These are phyloP conservation scores for Hycleus cichorii DNA, from an alignment of 1,140 invertebrate genomes.

Conservation along the genomic window DNA sequence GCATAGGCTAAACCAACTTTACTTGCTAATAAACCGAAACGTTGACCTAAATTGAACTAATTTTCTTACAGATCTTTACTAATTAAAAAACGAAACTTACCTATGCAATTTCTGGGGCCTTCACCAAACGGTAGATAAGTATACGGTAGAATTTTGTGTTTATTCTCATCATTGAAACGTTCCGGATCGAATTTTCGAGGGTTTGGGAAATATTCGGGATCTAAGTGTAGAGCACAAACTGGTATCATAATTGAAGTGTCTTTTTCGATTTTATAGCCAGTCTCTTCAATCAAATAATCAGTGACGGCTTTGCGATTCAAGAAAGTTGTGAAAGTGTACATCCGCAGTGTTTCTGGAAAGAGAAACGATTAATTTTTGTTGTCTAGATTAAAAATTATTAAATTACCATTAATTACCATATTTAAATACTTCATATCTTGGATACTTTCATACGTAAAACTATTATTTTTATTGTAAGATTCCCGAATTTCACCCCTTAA, in stretches of 20 bases:
- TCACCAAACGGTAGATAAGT: constrained; percentile 52
- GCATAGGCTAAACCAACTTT: too few relatives aligned
- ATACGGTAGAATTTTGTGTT: constrained; percentile 40
- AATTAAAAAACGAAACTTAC: constrained; percentile 29
- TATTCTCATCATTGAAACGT: constrained; percentile 31
- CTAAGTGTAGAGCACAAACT: constrained; percentile 36
- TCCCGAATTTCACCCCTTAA: constrained; percentile 41
- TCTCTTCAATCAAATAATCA: constrained; percentile 35
- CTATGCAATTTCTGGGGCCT: constrained; percentile 53
- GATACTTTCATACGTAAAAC: constrained; percentile 48
- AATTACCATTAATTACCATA: constrained; percentile 43
- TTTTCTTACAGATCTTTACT: too few relatives aligned
- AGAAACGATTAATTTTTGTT: constrained; percentile 9
- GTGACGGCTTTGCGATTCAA: constrained; percentile 30
- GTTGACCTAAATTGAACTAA: too few relatives aligned
- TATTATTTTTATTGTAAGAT: constrained; percentile 37
- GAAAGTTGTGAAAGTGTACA: constrained; percentile 40
- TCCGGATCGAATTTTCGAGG: constrained; percentile 53
- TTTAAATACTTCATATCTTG: constrained; percentile 48
- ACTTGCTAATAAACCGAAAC: too few relatives aligned
- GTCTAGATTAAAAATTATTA: not conserved
- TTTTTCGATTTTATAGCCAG: constrained; percentile 38
- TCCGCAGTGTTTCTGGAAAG: constrained; percentile 36
- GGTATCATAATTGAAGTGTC: constrained; percentile 37
- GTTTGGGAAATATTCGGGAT: constrained; percentile 47